Evolutionary conservation across 2,113 vertebrate genomes (phyloP).

Genomic region (Bufo gargarizans): DNA sequence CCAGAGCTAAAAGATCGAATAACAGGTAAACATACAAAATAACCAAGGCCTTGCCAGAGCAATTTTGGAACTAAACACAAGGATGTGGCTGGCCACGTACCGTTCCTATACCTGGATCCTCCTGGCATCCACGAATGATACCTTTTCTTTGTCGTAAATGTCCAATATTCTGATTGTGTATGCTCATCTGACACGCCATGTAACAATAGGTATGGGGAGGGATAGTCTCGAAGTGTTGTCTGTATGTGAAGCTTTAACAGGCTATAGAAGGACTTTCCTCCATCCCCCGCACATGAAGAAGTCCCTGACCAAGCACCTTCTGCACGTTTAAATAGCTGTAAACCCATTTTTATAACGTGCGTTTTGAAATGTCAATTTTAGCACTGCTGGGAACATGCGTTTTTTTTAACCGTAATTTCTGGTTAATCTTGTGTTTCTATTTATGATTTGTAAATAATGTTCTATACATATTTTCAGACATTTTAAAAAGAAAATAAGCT

Average conservation of each 20-base stretch:
- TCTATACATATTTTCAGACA: constrained; percentile 68
- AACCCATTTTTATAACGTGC: constrained; percentile 75
- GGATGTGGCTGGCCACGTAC: constrained; percentile 86
- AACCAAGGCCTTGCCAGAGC: not conserved
- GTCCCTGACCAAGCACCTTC: constrained; percentile 41
- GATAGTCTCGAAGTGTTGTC: constrained; percentile 15
- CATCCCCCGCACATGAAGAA: constrained; percentile 7
- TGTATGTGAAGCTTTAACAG: constrained; percentile 61
- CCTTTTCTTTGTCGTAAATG: constrained; percentile 64
- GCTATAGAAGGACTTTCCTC: constrained; percentile 54
- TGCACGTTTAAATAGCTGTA: constrained; percentile 72
- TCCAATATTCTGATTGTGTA: constrained; percentile 61
- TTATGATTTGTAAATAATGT: constrained; percentile 77
- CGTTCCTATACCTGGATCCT: constrained; percentile 47
- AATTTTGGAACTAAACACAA: not conserved
- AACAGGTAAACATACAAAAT: constrained; percentile 5
- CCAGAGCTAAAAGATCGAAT: constrained; percentile 13
- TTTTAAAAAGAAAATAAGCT: constrained; percentile 64
- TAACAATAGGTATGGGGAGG: constrained; percentile 28
- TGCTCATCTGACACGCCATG: constrained; percentile 65
- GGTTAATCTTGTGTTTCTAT: constrained; percentile 64
- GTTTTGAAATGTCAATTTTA: constrained; percentile 71
- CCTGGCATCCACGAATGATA: constrained; percentile 56
- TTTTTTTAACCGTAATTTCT: constrained; percentile 46
- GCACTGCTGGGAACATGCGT: constrained; percentile 66